Evolutionary conservation across 1,140 invertebrate species (phyloP), one percentile per base, ranked within the genome.

Genomic region (Hypsibius dujardini): DNA sequence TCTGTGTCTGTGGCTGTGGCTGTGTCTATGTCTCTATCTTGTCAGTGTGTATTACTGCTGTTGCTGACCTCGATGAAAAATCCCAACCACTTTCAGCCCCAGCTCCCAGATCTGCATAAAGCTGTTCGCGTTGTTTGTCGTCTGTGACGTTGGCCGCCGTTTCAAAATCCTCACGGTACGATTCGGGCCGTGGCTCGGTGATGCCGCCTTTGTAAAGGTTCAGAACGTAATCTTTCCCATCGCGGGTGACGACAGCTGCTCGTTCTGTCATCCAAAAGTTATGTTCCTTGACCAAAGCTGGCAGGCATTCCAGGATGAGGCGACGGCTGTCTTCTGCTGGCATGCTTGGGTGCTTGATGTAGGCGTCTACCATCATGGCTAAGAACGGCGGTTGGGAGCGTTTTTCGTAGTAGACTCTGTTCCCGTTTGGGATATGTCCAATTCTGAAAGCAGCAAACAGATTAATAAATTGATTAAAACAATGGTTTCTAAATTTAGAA

Each of bases 21-120:
- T 28, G 28, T 28, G 28, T 28, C 28, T 28, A 28, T 28, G 28
- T 28, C 28, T 28, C 28, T 28, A 28, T 28, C 28, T 28, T 28
- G 28, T 28, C 28, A 28, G 28, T 28, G 28, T 28, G 0, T 28
- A 28, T 28, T 28, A 28, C 28, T 28, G 28, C 28, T 28, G 28
- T 28, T 28, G 28, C 28, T 28, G 28, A 28, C 28, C 92, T 82
- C 1, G 87, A 90, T 14, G 89, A 92, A 79, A 94, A 96, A 78
- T 96, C 92, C 91, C 91, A 95, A 1, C 92, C 92, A 1, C 89
- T 91, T 78, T 96, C 92, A 0, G 90, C 90, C 0, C 88, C 91
- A 0, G 90, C 86, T 76, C 92, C 91, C 1, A 94, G 76, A 78
- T 93, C 86, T 0, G 86, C 83, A 75, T 89, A 94, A 74, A 88